Conservation (phyloP, 2,113 vertebrate genomes). For the Rhineura floridana region DNA sequence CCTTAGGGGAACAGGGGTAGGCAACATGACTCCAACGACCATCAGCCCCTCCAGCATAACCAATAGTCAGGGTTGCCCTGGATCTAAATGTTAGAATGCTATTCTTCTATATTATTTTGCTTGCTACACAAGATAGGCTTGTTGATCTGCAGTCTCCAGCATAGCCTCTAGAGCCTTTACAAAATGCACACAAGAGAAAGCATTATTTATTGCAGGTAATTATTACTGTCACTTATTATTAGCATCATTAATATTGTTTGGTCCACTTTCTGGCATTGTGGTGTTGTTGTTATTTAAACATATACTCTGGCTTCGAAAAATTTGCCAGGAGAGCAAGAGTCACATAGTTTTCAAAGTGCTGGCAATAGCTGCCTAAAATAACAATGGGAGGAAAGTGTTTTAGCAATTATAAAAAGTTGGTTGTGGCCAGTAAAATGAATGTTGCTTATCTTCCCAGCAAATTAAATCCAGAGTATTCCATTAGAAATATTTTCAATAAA, state of each 20-base stretch:
- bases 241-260: constrained; percentile 21
- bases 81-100: not conserved
- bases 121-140: not conserved
- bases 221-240: not conserved
- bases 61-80: too few relatives aligned
- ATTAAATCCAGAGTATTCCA: constrained; percentile 57
- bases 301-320: constrained; percentile 52
- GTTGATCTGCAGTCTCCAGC: not conserved
- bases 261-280: constrained; percentile 40
- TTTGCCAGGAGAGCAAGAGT: constrained; percentile 60
- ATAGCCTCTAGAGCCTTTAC: too few relatives aligned
- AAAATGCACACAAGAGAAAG: too few relatives aligned
- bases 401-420: constrained; percentile 53
- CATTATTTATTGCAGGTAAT: not conserved
- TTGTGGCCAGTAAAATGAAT: constrained; percentile 54
- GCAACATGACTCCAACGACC: too few relatives aligned
- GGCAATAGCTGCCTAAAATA: constrained; percentile 36
- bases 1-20: too few relatives aligned
- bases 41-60: too few relatives aligned
- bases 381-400: constrained; percentile 49
- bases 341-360: constrained; percentile 30
- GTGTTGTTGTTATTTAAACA: constrained; percentile 51
- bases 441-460: constrained; percentile 47
- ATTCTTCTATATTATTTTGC: not conserved
- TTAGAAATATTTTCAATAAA: constrained; percentile 17